Base-by-base conservation (phyloP, 1,140 invertebrate species). In the Saxidomus purpurata region DNA sequence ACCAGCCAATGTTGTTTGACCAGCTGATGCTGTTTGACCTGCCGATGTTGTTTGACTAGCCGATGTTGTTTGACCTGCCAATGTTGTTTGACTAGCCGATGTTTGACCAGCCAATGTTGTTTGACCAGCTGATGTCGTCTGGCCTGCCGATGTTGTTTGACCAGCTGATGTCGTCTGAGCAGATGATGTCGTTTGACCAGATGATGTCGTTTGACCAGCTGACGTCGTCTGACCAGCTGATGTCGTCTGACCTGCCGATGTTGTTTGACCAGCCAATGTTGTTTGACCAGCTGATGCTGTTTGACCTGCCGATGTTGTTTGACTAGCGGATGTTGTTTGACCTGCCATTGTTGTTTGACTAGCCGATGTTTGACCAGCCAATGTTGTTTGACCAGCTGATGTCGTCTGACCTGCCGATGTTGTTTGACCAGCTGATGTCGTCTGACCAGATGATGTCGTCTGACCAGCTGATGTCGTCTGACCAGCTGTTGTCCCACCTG, bases 351-450 rank as follows among this genome's bases (percentile, higher is more conserved):
- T 71, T 40, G 67, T 71, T 71, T 71, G 67, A 22, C 67, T 34
- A 38, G 67, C 6, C 67, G 67, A 38, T 40, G 67, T 38, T 38
- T 71, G 67, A 71, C 67, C 34, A 0, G 22, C 67, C n/a, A 34
- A 71, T 22, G 67, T 71, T 36, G 67, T 71, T 40, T 71, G 67
- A 71, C 67, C 67, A 36, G 67, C 67, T 71, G 67, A 40, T 9
- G 34, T 4, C 6, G 67, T 71, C 38, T 38, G 67, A 22, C 67
- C 34, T n/a, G 22, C 67, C 13, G 67, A 71, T 38, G 34, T 71
- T 36, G 67, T 38, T 40, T 38, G 67, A 71, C 67, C 67, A 17
- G 22, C 67, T 71, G 67, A 40, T 19, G 67, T 71, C n/a, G 67
- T 71, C 38, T 71, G 67, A 38, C 67, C 34, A 3, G 67, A 31